phyloP scores from a whole-genome alignment of 2,888 invertebrate species.

The Melipona bicolor region DNA sequence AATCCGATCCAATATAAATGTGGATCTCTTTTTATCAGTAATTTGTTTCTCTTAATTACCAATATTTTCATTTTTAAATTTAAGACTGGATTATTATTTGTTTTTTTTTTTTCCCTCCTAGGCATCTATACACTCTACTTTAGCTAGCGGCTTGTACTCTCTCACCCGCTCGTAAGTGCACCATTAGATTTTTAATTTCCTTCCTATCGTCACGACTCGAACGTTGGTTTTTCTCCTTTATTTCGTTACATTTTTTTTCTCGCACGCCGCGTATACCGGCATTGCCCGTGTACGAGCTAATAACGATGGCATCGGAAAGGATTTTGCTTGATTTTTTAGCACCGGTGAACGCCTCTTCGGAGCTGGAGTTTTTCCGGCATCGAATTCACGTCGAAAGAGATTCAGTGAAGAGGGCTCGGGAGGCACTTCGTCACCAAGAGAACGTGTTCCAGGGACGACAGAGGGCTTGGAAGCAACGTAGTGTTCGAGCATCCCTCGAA shows the following conservation, averaged over 20 bases:
- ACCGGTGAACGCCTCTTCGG: slow-evolving; percentile 85
- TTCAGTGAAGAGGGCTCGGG: slow-evolving; percentile 93
- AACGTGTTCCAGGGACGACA: slow-evolving; percentile 89
- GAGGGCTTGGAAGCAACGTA: slow-evolving; percentile 85
- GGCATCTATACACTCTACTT: slow-evolving; percentile 71
- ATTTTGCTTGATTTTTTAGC: slow-evolving; percentile 72
- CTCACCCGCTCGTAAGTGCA: slow-evolving; percentile 64
- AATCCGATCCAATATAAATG: not conserved
- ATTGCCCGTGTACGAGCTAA: not conserved
- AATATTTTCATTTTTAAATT: not conserved
- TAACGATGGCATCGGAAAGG: slow-evolving; percentile 52
- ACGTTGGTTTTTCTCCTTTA: slow-evolving; percentile 1
- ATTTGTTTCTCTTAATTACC: not conserved
- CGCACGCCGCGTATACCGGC: slow-evolving; percentile 39
- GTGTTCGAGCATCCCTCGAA: slow-evolving; percentile 85
- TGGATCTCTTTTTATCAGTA: not conserved
- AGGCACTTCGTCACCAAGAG: slow-evolving; percentile 89
- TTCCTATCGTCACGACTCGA: not conserved
- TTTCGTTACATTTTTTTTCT: slow-evolving; percentile 25
- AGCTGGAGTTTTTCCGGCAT: slow-evolving; percentile 93
- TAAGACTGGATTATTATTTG: slow-evolving; percentile 33
- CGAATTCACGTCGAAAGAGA: slow-evolving; percentile 92
- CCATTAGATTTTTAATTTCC: slow-evolving; percentile 40
- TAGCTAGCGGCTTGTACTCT: slow-evolving; percentile 64
- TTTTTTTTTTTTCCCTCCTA: slow-evolving; percentile 60